phyloP scores from a whole-genome alignment of 2,113 vertebrate species.

The Microtus pennsylvanicus region DNA sequence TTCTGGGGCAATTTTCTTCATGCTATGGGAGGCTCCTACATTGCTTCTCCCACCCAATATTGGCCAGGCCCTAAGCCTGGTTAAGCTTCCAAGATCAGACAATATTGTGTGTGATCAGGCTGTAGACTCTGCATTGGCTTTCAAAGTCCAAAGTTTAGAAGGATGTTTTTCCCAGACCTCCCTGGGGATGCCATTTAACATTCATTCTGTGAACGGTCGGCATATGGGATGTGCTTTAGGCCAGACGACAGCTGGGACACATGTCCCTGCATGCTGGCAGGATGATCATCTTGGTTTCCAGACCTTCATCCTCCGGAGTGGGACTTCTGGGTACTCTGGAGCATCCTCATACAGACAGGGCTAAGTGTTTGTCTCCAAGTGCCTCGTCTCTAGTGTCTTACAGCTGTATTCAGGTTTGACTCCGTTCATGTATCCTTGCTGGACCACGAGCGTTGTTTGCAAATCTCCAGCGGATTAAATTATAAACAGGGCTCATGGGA shows the following conservation, averaged over 20 bases:
- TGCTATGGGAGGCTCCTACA: neutral
- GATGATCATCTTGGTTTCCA: neutral
- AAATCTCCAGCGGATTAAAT: neutral
- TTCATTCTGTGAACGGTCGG: neutral
- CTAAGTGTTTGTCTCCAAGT: neutral
- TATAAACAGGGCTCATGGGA: neutral
- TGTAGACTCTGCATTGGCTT: neutral
- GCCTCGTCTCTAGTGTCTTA: neutral
- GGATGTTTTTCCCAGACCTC: neutral
- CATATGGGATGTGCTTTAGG: slow-evolving; percentile 30
- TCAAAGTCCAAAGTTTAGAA: slow-evolving; percentile 4
- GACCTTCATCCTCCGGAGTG: neutral
- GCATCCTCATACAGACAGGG: neutral
- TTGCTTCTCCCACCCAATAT: neutral
- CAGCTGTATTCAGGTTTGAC: neutral
- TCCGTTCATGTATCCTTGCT: neutral
- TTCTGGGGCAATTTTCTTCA: neutral
- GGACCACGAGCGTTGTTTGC: neutral
- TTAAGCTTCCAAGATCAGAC: neutral
- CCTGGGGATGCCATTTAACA: neutral
- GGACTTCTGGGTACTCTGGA: neutral
- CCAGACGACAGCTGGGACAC: neutral
- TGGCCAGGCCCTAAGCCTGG: no score
- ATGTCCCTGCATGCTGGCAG: neutral
- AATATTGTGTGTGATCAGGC: neutral